Percentiles rank a stretch among this genome's conserved stretches.
Conservation (phyloP, 1,140 invertebrate species). For the Pectinophora gossypiella region DNA sequence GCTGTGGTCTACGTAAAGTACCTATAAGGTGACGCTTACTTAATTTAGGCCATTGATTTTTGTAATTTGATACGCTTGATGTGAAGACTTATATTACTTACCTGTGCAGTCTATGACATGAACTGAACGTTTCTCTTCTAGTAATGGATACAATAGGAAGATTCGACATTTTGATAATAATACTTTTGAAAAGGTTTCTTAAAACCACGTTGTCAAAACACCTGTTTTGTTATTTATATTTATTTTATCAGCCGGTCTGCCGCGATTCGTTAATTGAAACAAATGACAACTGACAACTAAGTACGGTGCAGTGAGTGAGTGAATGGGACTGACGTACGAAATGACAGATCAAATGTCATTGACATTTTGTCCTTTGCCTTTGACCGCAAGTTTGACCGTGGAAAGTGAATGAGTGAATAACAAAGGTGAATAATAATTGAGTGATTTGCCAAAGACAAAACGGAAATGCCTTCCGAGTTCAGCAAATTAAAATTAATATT, state of each 20-base stretch:
- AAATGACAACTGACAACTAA: not conserved
- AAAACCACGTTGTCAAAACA: not conserved
- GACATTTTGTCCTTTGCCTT: too few species aligned
- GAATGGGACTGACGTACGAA: not conserved
- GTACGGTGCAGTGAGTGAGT: not conserved
- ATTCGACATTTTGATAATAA: constrained; percentile 47
- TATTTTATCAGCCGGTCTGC: not conserved
- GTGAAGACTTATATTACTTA: constrained; percentile 34
- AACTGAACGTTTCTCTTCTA: constrained; percentile 82
- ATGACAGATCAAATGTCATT: too few species aligned
- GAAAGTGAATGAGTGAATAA: not conserved
- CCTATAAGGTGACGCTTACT: too few species aligned
- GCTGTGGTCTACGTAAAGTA: too few species aligned
- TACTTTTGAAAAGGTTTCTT: not conserved
- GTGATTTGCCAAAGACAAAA: not conserved
- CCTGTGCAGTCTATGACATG: constrained; percentile 85
- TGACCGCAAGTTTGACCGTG: too few species aligned
- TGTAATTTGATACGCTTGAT: not conserved
- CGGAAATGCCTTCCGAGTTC: too few species aligned
- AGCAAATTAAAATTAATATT: not conserved
- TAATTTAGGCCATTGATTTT: too few species aligned
- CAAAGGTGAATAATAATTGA: not conserved
- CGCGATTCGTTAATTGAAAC: not conserved
- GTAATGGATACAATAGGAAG: constrained; percentile 81
- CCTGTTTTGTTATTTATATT: not conserved